Conservation (phyloP, 2,113 vertebrate genomes). For the Microcebus jonahi region DNA sequence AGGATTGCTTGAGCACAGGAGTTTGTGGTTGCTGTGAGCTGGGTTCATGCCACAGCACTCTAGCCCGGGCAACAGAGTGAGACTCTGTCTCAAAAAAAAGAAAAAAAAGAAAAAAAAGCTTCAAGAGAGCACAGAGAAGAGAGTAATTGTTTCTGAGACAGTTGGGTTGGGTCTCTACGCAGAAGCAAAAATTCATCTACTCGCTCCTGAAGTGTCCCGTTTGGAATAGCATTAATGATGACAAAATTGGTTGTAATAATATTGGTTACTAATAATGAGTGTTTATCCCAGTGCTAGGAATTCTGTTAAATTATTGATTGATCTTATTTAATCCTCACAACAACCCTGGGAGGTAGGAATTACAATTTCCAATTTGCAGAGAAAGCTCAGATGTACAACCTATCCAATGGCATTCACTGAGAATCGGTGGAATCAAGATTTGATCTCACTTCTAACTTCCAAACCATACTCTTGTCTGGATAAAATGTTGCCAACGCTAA, state of each 20-base stretch:
- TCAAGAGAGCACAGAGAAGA: neutral
- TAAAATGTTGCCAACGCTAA: neutral
- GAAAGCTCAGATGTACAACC: neutral
- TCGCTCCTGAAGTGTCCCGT: neutral
- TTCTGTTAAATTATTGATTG: neutral
- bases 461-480: neutral
- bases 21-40: too few relatives aligned
- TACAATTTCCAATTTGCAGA: neutral
- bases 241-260: conserved; percentile 1
- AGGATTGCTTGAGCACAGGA: too few relatives aligned
- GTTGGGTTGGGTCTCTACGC: neutral
- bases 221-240: conserved; percentile 1
- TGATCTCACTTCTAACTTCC: neutral
- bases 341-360: neutral
- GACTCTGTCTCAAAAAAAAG: too few relatives aligned
- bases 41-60: too few relatives aligned
- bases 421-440: neutral
- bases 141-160: neutral
- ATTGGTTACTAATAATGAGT: neutral
- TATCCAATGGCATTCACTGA: neutral
- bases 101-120: too few relatives aligned
- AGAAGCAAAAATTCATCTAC: neutral
- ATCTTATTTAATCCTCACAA: conserved; percentile 10
- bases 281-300: neutral
- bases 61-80: too few relatives aligned